Evolutionary conservation across 2,888 invertebrate genomes (phyloP), one percentile per base, ranked within the genome.

Genomic region (Leptopilina drosophilae): DNA sequence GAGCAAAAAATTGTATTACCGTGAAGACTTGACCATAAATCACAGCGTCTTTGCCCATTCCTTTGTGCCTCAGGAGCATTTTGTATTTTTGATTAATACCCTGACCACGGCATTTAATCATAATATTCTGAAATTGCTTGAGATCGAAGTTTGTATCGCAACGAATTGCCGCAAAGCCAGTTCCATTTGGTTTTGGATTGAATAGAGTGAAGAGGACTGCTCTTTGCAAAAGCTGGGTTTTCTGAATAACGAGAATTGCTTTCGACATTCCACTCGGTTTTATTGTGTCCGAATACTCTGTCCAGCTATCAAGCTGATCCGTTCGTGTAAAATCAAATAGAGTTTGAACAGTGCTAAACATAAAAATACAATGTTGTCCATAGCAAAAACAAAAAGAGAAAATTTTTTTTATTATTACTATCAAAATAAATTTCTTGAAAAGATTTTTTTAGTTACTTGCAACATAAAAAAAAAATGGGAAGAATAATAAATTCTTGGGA

Each of bases 121-220:
- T 85, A 14, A 93, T 86, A 12, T 83, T 82, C 12, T 85, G 86
- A 83, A 85, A 91, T 15, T 86, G 84, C 8, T 85, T 86, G 3
- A 92, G 85, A 86, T 93, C 85, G 53, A 92, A 85, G 7, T 86
- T 82, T 1, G 89, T 87, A 14, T 85, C 80, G 49, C 89, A 91
- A 53, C 88, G 86, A 15, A 91, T 86, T 7, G 92, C 92, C 9
- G 92, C 92, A 84, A 92, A 92, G 20, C 92, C 92, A 12, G 92
- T 91, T 20, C 92, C 92, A 82, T 92, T 92, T 4, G 91, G 89
- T 82, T 91, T 92, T 2, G 92, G 92, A 83, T 92, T 92, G 49
- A 93, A 87, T 77, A 93, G 84, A 2, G 92, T 91, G 84, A 93
- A 93, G 56, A 93, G 87, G 20, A 93, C 87, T 3, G 91, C 93